Conservation (phyloP, 2,797 vertebrate species). For the Mus caroli region DNA sequence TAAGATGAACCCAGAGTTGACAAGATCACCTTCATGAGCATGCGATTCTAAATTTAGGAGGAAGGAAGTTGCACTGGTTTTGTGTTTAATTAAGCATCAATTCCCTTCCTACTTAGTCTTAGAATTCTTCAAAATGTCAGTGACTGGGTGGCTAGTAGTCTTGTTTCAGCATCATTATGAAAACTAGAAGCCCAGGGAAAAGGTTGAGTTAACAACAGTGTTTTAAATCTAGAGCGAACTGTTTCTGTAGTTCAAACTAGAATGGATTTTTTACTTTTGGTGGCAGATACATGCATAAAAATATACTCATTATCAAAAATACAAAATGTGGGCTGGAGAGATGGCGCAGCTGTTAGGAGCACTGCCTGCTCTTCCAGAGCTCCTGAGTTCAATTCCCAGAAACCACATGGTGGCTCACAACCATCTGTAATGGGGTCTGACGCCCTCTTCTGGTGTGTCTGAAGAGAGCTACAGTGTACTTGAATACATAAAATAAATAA, state of each 20-base stretch:
- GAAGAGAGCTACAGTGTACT: no score
- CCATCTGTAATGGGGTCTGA: no score
- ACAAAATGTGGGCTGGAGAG: not conserved
- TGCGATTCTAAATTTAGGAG: not conserved
- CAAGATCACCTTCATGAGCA: not conserved
- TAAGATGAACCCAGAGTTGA: not conserved
- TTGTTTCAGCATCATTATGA: constrained; percentile 29
- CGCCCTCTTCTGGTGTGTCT: no score
- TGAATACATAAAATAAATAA: no score
- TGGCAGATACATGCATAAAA: not conserved
- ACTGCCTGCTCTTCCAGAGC: no score
- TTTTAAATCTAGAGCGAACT: not conserved
- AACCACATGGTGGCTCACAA: no score
- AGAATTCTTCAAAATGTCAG: not conserved
- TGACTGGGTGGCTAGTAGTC: not conserved
- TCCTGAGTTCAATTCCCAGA: no score
- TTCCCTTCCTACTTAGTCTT: constrained; percentile 5
- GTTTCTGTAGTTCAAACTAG: not conserved
- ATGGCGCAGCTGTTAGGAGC: no score
- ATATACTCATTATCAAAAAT: not conserved
- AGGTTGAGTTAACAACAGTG: not conserved
- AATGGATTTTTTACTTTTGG: not conserved
- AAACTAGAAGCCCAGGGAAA: constrained; percentile 18
- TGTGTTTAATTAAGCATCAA: constrained; percentile 19
- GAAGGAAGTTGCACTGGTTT: not conserved